phyloP scores from a whole-genome alignment of 2,888 invertebrate species.

The Chironomus tentans region DNA sequence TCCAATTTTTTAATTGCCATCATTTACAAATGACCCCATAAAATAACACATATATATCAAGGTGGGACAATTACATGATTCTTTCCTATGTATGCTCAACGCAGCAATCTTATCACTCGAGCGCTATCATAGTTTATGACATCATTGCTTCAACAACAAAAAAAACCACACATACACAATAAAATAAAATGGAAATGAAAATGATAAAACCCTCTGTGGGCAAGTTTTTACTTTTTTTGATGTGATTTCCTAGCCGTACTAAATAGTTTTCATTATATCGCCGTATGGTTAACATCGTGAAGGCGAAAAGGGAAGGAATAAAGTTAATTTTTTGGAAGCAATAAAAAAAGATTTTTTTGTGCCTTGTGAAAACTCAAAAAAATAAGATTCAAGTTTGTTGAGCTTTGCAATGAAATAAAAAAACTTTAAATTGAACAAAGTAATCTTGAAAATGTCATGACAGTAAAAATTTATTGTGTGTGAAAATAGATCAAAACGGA shows the following conservation, averaged over 20 bases:
- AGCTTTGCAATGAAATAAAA: not conserved
- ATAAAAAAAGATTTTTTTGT: not conserved
- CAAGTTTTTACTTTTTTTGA: not conserved
- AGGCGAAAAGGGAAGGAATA: not conserved
- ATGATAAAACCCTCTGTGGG: not conserved
- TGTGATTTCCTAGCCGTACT: not conserved
- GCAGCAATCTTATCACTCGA: not conserved
- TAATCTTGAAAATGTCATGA: conserved; percentile 15
- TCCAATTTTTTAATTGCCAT: too few species aligned
- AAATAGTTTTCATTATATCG: not conserved
- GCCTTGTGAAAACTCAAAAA: not conserved
- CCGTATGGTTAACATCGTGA: not conserved
- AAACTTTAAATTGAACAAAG: not conserved
- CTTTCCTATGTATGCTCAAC: not conserved
- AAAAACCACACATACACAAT: not conserved
- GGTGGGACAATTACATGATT: not conserved
- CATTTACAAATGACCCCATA: too few species aligned
- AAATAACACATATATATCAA: not conserved
- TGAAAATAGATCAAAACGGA: not conserved
- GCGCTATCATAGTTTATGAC: not conserved
- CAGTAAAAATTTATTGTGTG: conserved; percentile 17
- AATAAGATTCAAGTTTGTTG: not conserved
- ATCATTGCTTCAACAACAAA: not conserved
- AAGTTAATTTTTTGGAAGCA: not conserved
- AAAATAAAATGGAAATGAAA: not conserved